Percentiles rank a stretch among this genome's conserved stretches.
Evolutionary conservation across 1,140 invertebrate species (phyloP).

Genomic region (Phymastichus coffea): DNA sequence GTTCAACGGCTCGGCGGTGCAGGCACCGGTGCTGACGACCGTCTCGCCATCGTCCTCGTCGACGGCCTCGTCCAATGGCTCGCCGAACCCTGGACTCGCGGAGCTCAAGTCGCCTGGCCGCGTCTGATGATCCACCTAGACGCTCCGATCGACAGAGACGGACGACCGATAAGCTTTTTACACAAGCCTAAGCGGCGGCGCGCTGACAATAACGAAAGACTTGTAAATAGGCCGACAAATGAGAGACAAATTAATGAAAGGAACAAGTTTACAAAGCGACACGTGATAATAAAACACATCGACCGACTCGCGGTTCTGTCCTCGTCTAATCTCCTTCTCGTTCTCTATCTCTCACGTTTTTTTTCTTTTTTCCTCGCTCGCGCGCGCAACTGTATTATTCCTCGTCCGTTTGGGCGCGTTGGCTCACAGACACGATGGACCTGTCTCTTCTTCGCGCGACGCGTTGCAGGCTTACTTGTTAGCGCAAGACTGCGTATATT

Average conservation of each 20-base stretch:
- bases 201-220: slow-evolving; percentile 54
- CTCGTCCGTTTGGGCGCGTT: too few relatives aligned
- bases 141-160: not conserved
- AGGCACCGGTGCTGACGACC: slow-evolving; percentile 47
- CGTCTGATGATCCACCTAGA: slow-evolving; percentile 44
- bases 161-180: not conserved
- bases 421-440: too few relatives aligned
- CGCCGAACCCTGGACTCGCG: slow-evolving; percentile 37
- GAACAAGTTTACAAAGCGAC: slow-evolving; percentile 53
- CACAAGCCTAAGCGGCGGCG: not conserved
- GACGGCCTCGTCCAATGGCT: slow-evolving; percentile 49
- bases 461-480: too few relatives aligned
- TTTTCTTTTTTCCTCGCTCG: not conserved
- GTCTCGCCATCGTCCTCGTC: slow-evolving; percentile 54
- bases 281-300: slow-evolving; percentile 16
- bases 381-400: too few relatives aligned
- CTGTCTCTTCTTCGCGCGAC: too few relatives aligned
- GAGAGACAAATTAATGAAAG: too few relatives aligned
- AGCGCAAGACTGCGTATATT: too few relatives aligned
- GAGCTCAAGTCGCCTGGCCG: slow-evolving; percentile 54
- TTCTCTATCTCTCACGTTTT: not conserved
- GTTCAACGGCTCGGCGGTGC: slow-evolving; percentile 39
- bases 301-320: too few relatives aligned
- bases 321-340: slow-evolving; percentile 5
- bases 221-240: too few relatives aligned